Conservation (phyloP, 2,888 invertebrate species). For the Clanis bilineata region DNA sequence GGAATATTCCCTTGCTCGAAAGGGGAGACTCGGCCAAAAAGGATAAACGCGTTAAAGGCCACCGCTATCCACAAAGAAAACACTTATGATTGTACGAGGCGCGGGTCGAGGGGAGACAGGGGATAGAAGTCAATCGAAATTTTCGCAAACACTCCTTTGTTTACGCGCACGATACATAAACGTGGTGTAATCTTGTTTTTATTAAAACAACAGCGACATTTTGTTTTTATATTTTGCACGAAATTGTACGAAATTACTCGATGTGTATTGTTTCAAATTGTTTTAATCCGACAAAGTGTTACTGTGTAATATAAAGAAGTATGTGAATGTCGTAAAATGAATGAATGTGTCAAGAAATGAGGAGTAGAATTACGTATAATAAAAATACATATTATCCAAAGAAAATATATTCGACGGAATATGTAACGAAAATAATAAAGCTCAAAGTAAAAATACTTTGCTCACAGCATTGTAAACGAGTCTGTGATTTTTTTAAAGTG, state of each 20-base stretch:
- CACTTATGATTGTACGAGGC: constrained; percentile 67
- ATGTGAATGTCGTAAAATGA: not conserved
- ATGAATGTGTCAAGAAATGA: not conserved
- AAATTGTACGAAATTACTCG: constrained; percentile 8
- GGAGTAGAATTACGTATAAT: not conserved
- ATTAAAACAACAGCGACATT: constrained; percentile 12
- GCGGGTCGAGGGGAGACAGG: constrained; percentile 31
- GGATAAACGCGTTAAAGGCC: constrained; percentile 80
- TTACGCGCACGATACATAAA: constrained; percentile 10
- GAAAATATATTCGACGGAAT: constrained; percentile 1
- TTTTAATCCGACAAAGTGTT: constrained; percentile 9
- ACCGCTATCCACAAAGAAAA: constrained; percentile 79
- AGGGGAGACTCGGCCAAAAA: constrained; percentile 66
- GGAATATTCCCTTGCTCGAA: constrained; percentile 33
- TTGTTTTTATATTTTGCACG: constrained; percentile 11
- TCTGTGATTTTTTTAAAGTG: not conserved
- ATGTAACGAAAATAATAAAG: not conserved
- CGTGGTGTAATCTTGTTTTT: constrained; percentile 11
- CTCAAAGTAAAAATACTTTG: not conserved
- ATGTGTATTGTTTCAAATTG: constrained; percentile 7
- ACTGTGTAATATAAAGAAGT: constrained; percentile 3
- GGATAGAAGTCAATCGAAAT: constrained; percentile 69
- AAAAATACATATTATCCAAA: not conserved
- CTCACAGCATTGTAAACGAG: not conserved
- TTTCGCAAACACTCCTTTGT: constrained; percentile 52